Conservation (phyloP, 2,888 invertebrate genomes). For the Ypsolopha sequella region DNA sequence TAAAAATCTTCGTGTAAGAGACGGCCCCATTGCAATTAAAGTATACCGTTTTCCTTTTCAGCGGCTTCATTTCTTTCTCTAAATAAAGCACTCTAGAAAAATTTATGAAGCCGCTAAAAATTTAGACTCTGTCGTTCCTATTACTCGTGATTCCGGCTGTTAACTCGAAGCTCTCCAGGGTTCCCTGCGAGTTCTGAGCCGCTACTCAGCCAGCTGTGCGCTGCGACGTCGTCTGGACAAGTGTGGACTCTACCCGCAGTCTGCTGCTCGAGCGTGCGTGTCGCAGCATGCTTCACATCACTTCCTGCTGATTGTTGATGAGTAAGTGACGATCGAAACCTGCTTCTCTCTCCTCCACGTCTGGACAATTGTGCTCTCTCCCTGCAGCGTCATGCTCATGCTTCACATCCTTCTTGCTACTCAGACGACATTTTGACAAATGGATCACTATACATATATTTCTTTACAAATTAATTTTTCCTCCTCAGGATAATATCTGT, state of each 20-base stretch:
- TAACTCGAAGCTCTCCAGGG: constrained; percentile 26
- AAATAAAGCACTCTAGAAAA: no score
- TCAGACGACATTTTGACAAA: constrained; percentile 7
- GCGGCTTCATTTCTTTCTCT: no score
- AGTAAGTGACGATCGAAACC: constrained; percentile 16
- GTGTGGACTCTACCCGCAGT: constrained; percentile 21
- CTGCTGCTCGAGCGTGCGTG: constrained; percentile 29
- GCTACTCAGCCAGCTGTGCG: constrained; percentile 38
- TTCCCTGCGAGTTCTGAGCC: constrained; percentile 39
- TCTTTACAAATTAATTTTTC: not conserved
- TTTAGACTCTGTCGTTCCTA: not conserved
- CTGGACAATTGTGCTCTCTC: constrained; percentile 30
- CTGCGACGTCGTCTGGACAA: constrained; percentile 38
- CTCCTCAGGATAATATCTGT: constrained; percentile 26
- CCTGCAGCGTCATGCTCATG: constrained; percentile 30
- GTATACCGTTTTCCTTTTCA: no score
- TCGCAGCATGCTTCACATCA: constrained; percentile 48
- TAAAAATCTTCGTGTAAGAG: no score
- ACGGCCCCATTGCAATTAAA: no score
- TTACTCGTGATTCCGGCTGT: not conserved
- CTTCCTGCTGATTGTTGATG: constrained; percentile 47
- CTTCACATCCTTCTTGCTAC: constrained; percentile 48
- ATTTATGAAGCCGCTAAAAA: no score
- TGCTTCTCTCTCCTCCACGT: constrained; percentile 17
- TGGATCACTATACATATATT: no score